Evolutionary conservation across 2,888 invertebrate genomes (phyloP), one percentile per base, ranked within the genome.

Genomic region (Opisthograptis luteolata): DNA sequence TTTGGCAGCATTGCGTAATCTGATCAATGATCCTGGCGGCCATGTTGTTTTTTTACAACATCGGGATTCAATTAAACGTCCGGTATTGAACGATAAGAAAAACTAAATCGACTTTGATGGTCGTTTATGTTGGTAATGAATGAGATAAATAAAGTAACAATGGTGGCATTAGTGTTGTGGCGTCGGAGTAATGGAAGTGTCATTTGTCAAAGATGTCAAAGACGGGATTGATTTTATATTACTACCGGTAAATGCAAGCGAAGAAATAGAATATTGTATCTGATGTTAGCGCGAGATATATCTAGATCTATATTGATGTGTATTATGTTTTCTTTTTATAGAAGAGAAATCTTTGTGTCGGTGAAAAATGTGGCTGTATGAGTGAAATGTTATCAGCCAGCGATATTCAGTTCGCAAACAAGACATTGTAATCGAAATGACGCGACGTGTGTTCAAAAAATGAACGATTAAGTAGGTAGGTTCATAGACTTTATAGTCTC

Each of bases 1-100:
- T 88, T 83, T 73, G 79, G 85, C 81, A 77, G 76, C 86, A 86
- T 88, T 84, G 84, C 81, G 84, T 84, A 87, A 88, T 87, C 82
- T 83, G 83, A 85, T 85, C 87, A 88, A 83, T 87, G 86, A 82
- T 86, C 81, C 81, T 72, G 80, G 67, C 72, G 49, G 75, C 76
- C 79, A 74, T 77, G 60, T 76, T 82, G 65, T 50, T 79, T 82
- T 42, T 84, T 81, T 79, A 51, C 73, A 67, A 64, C 73, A 81
- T 73, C 74, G 68, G 71, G 81, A 86, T 83, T 83, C 82, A 87
- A 86, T 87, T 84, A 81, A 71, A 79, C 72, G 76, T 81, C 79
- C 80, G 75, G 78, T 70, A 65, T 45, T 58, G 64, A 64, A 65
- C 66, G 68, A 73, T 68, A 73, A 74, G 50, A 79, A 73, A 79